Base-by-base conservation (phyloP, 2,888 invertebrate genomes). In the Operophtera brumata region DNA sequence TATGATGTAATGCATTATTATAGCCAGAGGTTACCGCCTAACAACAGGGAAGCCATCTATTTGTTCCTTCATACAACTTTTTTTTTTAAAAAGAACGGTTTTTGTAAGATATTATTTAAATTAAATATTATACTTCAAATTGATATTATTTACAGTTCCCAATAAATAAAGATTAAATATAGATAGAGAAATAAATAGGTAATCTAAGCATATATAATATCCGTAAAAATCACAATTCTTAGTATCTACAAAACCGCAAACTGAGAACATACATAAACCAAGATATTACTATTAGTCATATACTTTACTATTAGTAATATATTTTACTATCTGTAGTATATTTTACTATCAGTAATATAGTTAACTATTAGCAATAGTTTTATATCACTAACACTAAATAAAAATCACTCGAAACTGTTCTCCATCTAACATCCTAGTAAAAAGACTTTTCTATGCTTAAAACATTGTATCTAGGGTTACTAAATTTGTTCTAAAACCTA, bases 401-500 rank as follows among this genome's bases (percentile, higher is more conserved):
- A 30, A 49, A 55, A 42, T 45, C 46, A 46, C 49, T 47, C 26
- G 42, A 44, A n/a, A 46, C 39, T 32, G 6, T 25, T 36, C 6
- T 25, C 14, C 1, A 47, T 43, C 14, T 30, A 46, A 35, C 35
- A 41, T 10, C 2, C 9, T 37, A 20, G 30, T 7, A 36, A 40
- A 42, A 50, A n/a, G 32, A 50, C 41, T n/a, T 56, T 10, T 34
- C 52, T 52, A 57, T 37, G 40, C 20, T 35, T 12, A 7, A 51
- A 44, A 47, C 11, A 32, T 46, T 44, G 30, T 9, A 0, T 9
- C 49, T 51, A 51, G 26, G 13, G 28, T 47, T 54, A 59, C 14
- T 44, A 49, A 26, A 44, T 58, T 61, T 55, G 47, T 50, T 56
- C 61, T 62, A 59, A 44, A 43, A 43, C 59, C 43, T 40, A 55